Base-by-base conservation (phyloP, 2,113 vertebrate species). In the Silurus meridionalis region DNA sequence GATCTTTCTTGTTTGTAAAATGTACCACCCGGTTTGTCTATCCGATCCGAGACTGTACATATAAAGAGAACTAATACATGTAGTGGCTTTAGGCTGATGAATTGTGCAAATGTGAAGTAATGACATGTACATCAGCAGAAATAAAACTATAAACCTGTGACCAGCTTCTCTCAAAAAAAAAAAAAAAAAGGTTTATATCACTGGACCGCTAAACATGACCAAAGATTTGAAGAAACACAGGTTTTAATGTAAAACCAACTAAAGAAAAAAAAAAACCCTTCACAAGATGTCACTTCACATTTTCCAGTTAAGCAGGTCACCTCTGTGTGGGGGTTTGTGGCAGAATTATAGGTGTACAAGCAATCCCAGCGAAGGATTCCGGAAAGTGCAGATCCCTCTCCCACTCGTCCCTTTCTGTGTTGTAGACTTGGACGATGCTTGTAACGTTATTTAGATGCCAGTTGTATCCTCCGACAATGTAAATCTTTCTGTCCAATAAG, bases 391-490 rank as follows among this genome's bases (percentile, higher is more conserved):
- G 87, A 92, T 99, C 98, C 13, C 98, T 95, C 89, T 99, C 98
- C 98, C 98, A 99, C 88, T 98, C 97, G 0, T 99, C 97, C 0
- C 96, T 96, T 82, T 97, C 97, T 0, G 96, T 97, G 94, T 99
- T 99, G 80, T 99, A 99, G 58, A 99, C 97, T 92, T 99, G 98
- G 84, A 99, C 96, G 0, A 99, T 96, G 93, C 98, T 98, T 0
- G 97, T 99, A 0, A 99, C 98, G 0, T 99, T 99, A 94, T 99
- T 99, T 48, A 99, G 94, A 78, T 98, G 97, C 98, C 98, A 99
- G 77, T 98, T 99, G 94, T 99, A 99, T 9, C 98, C 98, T 0
- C 98, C 98, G 0, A 99, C 95, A 0, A 99, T 91, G 85, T 97
- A 99, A 90, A 99, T 99, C 92, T 97, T 98, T 6, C 93, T 92